A percentile compares a stretch with the other conserved stretches of the same genome.
phyloP scores from a whole-genome alignment of 2,888 invertebrate species.

The Eupithecia pulchellata region DNA sequence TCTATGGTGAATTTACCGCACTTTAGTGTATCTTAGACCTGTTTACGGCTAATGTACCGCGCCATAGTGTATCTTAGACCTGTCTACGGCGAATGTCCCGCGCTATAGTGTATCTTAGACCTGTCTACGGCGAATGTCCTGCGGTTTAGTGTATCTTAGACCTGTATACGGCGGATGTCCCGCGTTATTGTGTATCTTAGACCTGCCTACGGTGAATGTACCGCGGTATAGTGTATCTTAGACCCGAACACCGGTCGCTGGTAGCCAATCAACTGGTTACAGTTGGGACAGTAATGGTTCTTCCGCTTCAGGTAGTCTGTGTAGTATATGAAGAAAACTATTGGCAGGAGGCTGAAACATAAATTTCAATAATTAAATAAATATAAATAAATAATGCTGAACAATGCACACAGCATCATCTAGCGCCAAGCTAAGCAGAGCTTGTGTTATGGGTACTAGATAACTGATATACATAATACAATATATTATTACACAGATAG shows the following conservation, averaged over 20 bases:
- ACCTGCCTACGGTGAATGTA: not conserved
- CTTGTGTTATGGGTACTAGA: too few species aligned
- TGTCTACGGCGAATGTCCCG: not conserved
- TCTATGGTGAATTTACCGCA: not conserved
- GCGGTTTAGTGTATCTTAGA: conserved; percentile 38
- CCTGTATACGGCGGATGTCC: not conserved
- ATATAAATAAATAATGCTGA: too few species aligned
- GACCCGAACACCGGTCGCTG: conserved; percentile 58
- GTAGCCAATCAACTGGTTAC: conserved; percentile 67
- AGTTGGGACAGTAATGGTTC: conserved; percentile 75
- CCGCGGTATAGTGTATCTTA: conserved; percentile 43
- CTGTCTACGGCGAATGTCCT: not conserved
- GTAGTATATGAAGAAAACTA: conserved; percentile 58
- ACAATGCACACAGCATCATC: too few species aligned
- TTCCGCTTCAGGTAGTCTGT: conserved; percentile 61
- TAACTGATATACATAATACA: too few species aligned
- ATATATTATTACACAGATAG: too few species aligned
- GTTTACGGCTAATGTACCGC: not conserved
- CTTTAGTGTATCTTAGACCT: not conserved
- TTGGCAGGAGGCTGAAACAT: conserved; percentile 64
- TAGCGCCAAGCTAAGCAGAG: too few species aligned
- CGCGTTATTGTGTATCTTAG: not conserved
- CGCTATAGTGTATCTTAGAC: not conserved
- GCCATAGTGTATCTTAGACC: not conserved
- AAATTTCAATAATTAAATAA: too few species aligned